phyloP scores from a whole-genome alignment of 2,888 invertebrate genomes.

The Phytoseiulus persimilis region DNA sequence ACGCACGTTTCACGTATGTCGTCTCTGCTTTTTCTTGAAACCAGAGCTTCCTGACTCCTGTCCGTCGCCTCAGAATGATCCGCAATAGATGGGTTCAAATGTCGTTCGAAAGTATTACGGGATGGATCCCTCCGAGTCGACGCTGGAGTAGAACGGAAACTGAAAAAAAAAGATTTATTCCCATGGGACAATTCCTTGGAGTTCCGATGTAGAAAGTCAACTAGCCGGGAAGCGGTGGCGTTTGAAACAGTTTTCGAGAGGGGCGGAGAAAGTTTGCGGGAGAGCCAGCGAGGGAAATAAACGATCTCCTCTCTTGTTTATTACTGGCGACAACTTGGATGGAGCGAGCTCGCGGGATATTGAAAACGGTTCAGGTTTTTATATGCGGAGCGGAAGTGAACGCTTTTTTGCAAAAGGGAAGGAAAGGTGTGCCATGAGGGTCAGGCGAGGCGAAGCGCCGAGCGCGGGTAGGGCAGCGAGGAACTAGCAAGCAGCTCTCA shows the following conservation, averaged over 20 bases:
- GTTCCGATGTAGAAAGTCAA: not conserved
- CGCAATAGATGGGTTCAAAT: too few species aligned
- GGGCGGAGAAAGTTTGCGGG: not conserved
- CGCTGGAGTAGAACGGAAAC: too few species aligned
- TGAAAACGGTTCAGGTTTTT: conserved; percentile 5
- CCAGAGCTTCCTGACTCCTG: not conserved
- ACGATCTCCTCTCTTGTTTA: not conserved
- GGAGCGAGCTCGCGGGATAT: not conserved
- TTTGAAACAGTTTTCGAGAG: not conserved
- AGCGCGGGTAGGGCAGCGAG: not conserved
- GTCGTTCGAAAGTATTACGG: too few species aligned
- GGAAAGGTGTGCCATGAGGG: not conserved
- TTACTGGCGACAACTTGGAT: not conserved
- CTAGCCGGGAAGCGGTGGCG: not conserved
- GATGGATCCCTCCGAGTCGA: too few species aligned
- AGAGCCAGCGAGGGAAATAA: not conserved
- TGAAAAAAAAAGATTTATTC: too few species aligned
- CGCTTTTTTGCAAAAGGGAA: not conserved
- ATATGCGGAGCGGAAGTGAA: not conserved
- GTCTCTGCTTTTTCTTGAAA: not conserved
- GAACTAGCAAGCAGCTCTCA: not conserved
- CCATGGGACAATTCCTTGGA: not conserved
- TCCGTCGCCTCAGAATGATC: not conserved
- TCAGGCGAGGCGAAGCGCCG: not conserved
- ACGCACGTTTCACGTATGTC: not conserved